Conservation (phyloP, 2,888 invertebrate genomes). For the Seira musarum region DNA sequence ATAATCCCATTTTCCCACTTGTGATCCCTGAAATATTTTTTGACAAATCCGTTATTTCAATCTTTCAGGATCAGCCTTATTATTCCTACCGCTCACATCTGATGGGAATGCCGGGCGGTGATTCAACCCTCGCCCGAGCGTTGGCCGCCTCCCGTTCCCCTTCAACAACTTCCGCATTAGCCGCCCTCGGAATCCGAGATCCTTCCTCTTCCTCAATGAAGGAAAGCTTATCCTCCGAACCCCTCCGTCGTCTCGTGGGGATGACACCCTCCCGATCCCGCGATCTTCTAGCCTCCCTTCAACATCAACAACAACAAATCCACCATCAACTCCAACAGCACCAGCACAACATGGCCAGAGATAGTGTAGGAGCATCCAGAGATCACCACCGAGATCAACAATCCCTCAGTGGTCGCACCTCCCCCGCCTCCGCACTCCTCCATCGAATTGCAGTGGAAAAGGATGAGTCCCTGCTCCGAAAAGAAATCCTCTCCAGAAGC, state of each 20-base stretch:
- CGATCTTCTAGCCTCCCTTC: conserved; percentile 66
- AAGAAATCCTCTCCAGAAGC: conserved; percentile 68
- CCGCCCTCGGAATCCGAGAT: conserved; percentile 66
- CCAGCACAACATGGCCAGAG: not conserved
- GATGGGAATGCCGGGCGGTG: conserved; percentile 72
- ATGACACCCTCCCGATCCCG: conserved; percentile 68
- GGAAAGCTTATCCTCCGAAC: conserved; percentile 65
- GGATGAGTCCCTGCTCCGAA: conserved; percentile 65
- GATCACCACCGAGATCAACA: conserved; percentile 23
- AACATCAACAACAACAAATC: conserved; percentile 41
- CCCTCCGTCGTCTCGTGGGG: conserved; percentile 59
- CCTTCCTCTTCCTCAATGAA: conserved; percentile 48
- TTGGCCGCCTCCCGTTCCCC: conserved; percentile 68
- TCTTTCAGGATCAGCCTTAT: conserved; percentile 70
- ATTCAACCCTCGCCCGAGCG: conserved; percentile 78
- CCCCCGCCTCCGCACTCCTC: conserved; percentile 66
- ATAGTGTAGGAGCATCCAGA: no score
- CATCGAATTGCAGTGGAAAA: conserved; percentile 66
- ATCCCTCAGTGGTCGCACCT: conserved; percentile 62
- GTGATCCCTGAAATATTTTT: no score
- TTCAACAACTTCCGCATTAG: conserved; percentile 67
- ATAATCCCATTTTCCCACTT: no score
- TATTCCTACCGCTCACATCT: conserved; percentile 78
- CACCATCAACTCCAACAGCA: conserved; percentile 1
- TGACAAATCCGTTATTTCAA: no score